Conservation (phyloP, 2,113 vertebrate genomes). For the Prinia subflava region DNA sequence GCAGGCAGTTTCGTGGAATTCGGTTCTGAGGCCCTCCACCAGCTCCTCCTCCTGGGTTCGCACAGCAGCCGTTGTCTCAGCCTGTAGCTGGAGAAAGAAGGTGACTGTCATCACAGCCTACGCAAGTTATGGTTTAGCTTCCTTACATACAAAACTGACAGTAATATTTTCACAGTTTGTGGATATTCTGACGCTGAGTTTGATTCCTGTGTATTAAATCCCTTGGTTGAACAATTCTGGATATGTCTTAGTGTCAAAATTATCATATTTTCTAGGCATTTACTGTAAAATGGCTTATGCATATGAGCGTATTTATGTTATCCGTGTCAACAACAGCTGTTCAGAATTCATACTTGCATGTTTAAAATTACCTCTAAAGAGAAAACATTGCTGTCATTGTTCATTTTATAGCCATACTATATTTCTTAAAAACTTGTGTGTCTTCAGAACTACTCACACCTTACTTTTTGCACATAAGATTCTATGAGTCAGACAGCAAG, state of each 20-base stretch:
- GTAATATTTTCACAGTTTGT: not conserved
- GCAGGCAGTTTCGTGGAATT: constrained; percentile 80
- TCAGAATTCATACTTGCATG: not conserved
- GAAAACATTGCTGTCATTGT: not conserved
- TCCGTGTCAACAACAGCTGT: not conserved
- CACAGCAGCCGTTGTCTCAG: constrained; percentile 58
- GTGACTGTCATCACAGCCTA: not conserved
- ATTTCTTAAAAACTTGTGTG: not conserved
- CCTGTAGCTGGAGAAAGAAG: constrained; percentile 63
- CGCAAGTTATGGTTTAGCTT: not conserved
- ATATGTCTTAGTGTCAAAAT: not conserved
- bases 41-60: constrained; percentile 83
- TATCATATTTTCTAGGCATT: not conserved
- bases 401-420: not conserved
- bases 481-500: not conserved
- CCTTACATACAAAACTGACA: not conserved
- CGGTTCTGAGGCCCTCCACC: constrained; percentile 80
- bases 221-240: not conserved
- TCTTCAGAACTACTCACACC: not conserved
- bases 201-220: not conserved
- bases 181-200: not conserved
- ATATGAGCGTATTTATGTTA: not conserved
- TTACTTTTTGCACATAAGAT: not conserved
- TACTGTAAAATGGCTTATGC: not conserved
- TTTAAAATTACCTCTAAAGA: not conserved